Conservation (phyloP, 2,113 vertebrate genomes). For the Callocephalon fimbriatum region DNA sequence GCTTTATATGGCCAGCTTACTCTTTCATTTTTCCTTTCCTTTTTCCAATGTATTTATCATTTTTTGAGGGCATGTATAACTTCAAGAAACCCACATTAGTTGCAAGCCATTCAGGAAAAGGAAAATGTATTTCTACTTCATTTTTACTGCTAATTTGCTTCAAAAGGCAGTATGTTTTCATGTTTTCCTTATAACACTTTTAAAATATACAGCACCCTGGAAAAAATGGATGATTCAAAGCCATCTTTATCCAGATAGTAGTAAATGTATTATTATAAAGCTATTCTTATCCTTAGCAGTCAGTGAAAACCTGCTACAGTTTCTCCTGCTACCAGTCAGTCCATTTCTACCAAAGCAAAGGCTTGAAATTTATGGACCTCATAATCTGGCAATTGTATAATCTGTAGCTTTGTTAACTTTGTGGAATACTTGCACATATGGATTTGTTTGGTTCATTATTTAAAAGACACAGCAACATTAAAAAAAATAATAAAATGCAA, state of each 20-base stretch:
- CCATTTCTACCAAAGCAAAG: constrained; percentile 1
- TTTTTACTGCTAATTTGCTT: constrained; percentile 59
- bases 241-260: background rate
- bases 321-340: background rate
- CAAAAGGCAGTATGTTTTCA: constrained; percentile 41
- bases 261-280: constrained; percentile 17
- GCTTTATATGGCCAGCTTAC: constrained; percentile 82
- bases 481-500: background rate
- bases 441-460: background rate
- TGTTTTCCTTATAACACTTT: constrained; percentile 19
- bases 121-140: constrained; percentile 3
- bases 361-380: constrained; percentile 10
- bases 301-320: constrained; percentile 9
- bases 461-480: background rate
- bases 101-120: background rate
- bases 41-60: constrained; percentile 84
- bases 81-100: constrained; percentile 45
- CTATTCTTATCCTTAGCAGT: constrained; percentile 39
- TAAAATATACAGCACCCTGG: background rate
- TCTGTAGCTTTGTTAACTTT: background rate
- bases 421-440: background rate
- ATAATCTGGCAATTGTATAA: background rate
- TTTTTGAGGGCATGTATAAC: constrained; percentile 34
- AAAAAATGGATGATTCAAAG: constrained; percentile 31
- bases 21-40: constrained; percentile 81